Base-by-base conservation (phyloP, 1,140 invertebrate species). In the Periplaneta americana region DNA sequence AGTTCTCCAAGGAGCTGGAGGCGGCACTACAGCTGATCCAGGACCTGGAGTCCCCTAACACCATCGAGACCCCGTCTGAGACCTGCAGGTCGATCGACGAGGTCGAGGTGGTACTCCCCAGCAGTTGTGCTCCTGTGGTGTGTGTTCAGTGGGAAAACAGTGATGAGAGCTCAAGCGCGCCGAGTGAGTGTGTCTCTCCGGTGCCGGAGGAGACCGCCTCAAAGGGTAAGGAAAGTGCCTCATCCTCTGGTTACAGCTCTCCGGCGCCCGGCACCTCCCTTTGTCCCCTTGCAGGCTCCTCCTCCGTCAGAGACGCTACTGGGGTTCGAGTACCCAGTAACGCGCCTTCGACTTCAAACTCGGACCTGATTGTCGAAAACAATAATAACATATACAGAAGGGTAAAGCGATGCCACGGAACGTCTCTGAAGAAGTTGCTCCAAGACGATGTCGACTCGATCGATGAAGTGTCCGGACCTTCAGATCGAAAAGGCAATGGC, bases 11-110 rank as follows among this genome's bases (percentile, higher is more conserved):
- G 80, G 88, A 90, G 82, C 82, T 89, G 66, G 88, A 89, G 83
- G 88, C 88, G 6, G 89, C 88, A 11, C 82, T 89, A 5, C 88
- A 90, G 82, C 83, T 89, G n/a, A 89, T 90, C 74, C 89, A 90
- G 83, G 89, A 90, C 82, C 81, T 90, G 75, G 89, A 89, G 83
- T 89, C 88, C 82, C 88, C 89, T 11, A 83, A 89, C 80, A 89
- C 88, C 11, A 85, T 86, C 9, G 88, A 88, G 77, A 88, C 88
- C n/a, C 87, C 88, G 11, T 88, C 88, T 2, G 87, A 87, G 34
- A 82, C 84, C 11, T 85, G 83, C 79, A 79, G 66, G 66, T 83
- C 83, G 4, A 80, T 82, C n/a, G 82, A 78, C 22, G 82, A 74
- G 18, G 76, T 74, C 6, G 82, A 82, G 31, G 31, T 82, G n/a